Percentiles rank a stretch among this genome's conserved stretches.
Conservation (phyloP, 2,888 invertebrate genomes). For the Rosalia funebris region DNA sequence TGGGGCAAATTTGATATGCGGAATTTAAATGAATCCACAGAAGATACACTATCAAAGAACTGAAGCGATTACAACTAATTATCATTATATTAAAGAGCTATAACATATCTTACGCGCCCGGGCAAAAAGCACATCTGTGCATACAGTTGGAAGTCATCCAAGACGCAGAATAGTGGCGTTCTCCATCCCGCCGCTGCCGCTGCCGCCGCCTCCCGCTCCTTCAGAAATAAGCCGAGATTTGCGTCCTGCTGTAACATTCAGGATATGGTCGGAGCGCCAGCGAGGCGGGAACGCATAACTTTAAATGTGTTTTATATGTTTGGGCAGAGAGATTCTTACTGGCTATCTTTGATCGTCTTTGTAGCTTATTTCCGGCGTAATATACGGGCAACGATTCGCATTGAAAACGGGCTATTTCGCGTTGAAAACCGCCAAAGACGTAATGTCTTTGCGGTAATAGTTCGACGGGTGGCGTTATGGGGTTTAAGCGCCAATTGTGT, state of each 20-base stretch:
- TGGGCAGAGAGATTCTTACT: conserved; percentile 31
- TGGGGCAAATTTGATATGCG: too few relatives aligned
- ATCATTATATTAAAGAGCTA: conserved; percentile 11
- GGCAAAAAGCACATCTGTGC: conserved; percentile 37
- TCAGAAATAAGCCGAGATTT: conserved; percentile 42
- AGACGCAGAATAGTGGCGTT: conserved; percentile 28
- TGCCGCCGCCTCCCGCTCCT: conserved; percentile 7
- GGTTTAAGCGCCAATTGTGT: conserved; percentile 12
- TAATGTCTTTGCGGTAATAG: conserved; percentile 19
- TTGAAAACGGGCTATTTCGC: conserved; percentile 38
- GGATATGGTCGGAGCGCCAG: conserved; percentile 45
- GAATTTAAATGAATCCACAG: too few relatives aligned
- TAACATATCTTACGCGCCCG: conserved; percentile 5
- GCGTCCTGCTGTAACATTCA: conserved; percentile 40
- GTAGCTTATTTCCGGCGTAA: conserved; percentile 48
- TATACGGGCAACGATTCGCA: conserved; percentile 40
- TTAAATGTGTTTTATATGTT: conserved; percentile 46
- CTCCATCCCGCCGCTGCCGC: neutral
- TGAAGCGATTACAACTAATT: conserved; percentile 25
- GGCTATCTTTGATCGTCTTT: conserved; percentile 50
- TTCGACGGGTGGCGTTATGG: neutral
- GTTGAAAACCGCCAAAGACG: conserved; percentile 20
- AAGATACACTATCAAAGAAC: conserved; percentile 37
- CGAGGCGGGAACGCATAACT: conserved; percentile 48
- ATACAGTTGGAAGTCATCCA: conserved; percentile 33